Conservation (phyloP, 2,888 invertebrate species). For the Cosmia pyralina region DNA sequence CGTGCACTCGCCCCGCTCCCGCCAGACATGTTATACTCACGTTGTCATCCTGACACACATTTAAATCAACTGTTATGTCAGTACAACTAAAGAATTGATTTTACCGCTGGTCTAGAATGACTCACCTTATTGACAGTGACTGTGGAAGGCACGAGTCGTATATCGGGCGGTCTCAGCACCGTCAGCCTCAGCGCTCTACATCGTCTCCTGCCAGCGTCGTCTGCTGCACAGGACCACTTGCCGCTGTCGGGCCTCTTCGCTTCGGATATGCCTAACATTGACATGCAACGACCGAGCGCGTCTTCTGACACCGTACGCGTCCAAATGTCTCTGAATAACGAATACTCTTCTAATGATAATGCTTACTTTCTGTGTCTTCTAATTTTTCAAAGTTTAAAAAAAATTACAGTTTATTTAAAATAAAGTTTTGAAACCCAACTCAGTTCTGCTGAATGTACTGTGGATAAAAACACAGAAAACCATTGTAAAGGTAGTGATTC, state of each 20-base stretch:
- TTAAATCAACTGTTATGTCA: background rate
- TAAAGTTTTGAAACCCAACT: too few species aligned
- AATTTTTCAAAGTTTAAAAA: background rate
- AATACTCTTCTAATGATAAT: background rate
- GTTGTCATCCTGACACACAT: background rate
- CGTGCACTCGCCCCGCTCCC: constrained; percentile 91
- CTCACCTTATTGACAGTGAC: constrained; percentile 93
- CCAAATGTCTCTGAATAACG: constrained; percentile 91
- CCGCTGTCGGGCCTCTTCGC: constrained; percentile 93
- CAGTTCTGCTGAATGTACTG: too few species aligned
- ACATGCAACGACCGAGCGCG: constrained; percentile 89
- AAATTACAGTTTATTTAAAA: background rate
- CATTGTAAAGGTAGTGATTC: too few species aligned
- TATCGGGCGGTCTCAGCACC: constrained; percentile 91
- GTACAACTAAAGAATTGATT: background rate
- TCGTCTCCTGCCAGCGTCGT: constrained; percentile 92
- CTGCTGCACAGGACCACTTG: constrained; percentile 94
- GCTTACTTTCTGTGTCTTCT: background rate
- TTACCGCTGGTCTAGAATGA: too few species aligned
- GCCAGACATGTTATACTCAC: constrained; percentile 92
- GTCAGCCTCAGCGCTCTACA: constrained; percentile 92
- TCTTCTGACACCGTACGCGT: constrained; percentile 90
- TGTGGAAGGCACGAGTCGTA: constrained; percentile 92
- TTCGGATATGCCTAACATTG: constrained; percentile 93
- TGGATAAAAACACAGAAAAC: too few species aligned